Evolutionary conservation across 2,113 vertebrate species (phyloP).

Genomic region (Natator depressus): DNA sequence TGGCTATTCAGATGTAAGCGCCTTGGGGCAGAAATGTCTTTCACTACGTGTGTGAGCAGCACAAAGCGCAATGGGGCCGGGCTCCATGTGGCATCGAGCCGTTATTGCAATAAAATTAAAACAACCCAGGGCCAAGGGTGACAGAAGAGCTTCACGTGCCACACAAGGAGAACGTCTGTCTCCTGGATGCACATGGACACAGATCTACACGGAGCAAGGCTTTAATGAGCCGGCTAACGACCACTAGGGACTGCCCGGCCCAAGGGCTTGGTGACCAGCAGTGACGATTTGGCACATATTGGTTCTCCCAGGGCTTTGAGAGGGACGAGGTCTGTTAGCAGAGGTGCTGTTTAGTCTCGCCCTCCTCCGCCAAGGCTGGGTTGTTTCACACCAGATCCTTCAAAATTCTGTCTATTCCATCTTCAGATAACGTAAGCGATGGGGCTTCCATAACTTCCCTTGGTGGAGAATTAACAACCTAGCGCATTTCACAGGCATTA

Average conservation of each 20-base stretch:
- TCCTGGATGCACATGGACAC: too few species aligned
- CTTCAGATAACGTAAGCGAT: neutral
- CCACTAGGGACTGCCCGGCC: too few species aligned
- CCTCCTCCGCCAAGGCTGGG: neutral
- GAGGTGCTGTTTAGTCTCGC: too few species aligned
- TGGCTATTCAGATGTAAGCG: neutral
- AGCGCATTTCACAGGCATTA: neutral
- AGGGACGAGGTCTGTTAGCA: too few species aligned
- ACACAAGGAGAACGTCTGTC: too few species aligned
- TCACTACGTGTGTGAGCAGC: fast-evolving
- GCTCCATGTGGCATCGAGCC: neutral
- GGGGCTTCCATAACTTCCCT: neutral
- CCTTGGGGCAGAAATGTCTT: neutral
- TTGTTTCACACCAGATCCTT: neutral
- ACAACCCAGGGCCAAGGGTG: fast-evolving
- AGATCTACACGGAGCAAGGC: too few species aligned
- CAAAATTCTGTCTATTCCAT: neutral
- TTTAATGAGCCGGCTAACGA: too few species aligned
- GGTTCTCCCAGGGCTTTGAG: too few species aligned
- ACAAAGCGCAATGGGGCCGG: neutral
- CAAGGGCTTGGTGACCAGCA: too few species aligned
- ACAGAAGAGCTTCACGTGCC: neutral
- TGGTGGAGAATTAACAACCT: neutral
- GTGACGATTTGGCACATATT: too few species aligned
- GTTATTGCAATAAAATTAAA: neutral